A percentile compares a stretch with the other conserved stretches of the same genome.
These are phyloP conservation scores for Stegophylla sp. DNA, from an alignment of 2,888 invertebrate genomes.

Conservation along the genomic window DNA sequence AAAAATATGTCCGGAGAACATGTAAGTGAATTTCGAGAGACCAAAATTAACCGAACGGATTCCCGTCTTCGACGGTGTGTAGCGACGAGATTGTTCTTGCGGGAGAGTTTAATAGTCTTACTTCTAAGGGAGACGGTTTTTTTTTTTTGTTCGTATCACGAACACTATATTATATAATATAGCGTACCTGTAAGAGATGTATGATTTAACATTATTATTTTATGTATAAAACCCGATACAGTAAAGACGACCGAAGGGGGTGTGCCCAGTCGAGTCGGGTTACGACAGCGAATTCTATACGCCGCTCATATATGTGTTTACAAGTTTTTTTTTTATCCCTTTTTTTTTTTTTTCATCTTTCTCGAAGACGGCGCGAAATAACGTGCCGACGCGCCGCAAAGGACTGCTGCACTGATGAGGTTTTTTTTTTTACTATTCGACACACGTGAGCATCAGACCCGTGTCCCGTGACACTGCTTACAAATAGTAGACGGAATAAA, in stretches of 20 bases:
- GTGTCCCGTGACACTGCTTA: neutral
- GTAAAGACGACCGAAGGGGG: constrained; percentile 11
- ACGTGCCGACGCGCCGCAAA: constrained; percentile 12
- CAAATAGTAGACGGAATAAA: constrained; percentile 1
- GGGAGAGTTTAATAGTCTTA: too few species aligned
- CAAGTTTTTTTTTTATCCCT: neutral
- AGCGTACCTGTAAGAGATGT: too few species aligned
- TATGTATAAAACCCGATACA: neutral
- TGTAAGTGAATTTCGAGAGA: too few species aligned
- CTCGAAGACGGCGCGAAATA: neutral
- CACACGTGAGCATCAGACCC: neutral
- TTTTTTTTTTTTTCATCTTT: neutral
- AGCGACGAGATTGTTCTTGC: too few species aligned
- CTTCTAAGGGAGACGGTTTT: too few species aligned
- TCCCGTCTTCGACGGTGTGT: too few species aligned
- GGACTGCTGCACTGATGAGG: neutral
- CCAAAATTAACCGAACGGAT: too few species aligned
- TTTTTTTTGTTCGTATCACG: neutral
- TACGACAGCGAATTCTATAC: neutral
- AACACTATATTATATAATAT: neutral
- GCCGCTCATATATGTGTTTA: neutral
- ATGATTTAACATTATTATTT: neutral
- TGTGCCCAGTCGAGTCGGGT: constrained; percentile 34
- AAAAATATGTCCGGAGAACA: too few species aligned
- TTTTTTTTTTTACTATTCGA: neutral